phyloP scores from a whole-genome alignment of 1,140 invertebrate genomes.

The Leptonema lineaticorne region DNA sequence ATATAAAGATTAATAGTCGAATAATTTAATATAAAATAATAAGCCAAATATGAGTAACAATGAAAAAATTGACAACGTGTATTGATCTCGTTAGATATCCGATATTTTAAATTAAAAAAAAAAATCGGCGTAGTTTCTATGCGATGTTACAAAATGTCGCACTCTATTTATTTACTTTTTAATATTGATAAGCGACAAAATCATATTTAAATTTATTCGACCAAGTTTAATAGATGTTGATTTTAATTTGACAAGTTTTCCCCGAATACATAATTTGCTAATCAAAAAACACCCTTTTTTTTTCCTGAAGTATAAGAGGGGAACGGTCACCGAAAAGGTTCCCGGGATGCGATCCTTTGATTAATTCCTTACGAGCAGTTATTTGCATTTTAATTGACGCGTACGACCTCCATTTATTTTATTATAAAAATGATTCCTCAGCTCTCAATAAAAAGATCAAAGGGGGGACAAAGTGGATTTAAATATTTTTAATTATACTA shows the following conservation, averaged over 20 bases:
- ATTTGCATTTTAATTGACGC: conserved; percentile 31
- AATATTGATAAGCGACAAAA: conserved; percentile 12
- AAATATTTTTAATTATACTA: conserved; percentile 14
- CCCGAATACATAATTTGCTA: conserved; percentile 26
- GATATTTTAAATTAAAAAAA: too few relatives aligned
- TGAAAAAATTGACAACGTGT: too few relatives aligned
- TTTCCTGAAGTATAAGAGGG: too few relatives aligned
- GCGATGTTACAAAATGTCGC: too few relatives aligned
- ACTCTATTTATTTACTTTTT: neutral
- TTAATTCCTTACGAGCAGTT: conserved; percentile 33
- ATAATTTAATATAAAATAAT: too few relatives aligned
- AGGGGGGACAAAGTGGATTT: conserved; percentile 16
- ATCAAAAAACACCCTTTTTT: conserved; percentile 18
- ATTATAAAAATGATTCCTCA: conserved; percentile 10
- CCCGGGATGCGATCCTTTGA: conserved; percentile 11
- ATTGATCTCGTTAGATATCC: too few relatives aligned
- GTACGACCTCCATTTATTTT: conserved; percentile 14
- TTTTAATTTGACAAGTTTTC: conserved; percentile 30
- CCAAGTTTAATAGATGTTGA: conserved; percentile 21
- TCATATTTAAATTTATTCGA: conserved; percentile 28
- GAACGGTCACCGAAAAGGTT: neutral
- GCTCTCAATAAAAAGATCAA: conserved; percentile 15
- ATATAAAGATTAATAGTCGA: too few relatives aligned
- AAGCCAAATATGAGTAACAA: too few relatives aligned
- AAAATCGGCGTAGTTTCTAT: too few relatives aligned